Percentiles rank a stretch among this genome's conserved stretches.
phyloP scores from a whole-genome alignment of 2,888 invertebrate genomes.

The Hirtodrosophila duncani region DNA sequence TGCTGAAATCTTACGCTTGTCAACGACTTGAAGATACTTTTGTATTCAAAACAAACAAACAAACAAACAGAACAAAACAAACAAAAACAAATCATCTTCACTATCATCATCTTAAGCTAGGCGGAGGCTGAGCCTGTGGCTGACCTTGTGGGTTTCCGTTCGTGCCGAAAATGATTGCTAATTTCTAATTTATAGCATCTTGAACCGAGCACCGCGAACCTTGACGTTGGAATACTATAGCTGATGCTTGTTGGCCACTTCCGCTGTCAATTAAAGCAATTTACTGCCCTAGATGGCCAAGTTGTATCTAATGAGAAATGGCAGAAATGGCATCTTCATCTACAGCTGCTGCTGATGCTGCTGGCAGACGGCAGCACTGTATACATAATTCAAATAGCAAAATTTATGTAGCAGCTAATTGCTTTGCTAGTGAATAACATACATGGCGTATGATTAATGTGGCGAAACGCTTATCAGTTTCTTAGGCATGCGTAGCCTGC shows the following conservation, averaged over 20 bases:
- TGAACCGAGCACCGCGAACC: constrained; percentile 25
- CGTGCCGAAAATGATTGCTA: constrained; percentile 52
- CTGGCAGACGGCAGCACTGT: constrained; percentile 12
- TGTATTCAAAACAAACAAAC: constrained; percentile 27
- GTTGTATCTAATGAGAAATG: constrained; percentile 10
- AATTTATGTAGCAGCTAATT: constrained; percentile 59
- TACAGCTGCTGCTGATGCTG: constrained; percentile 3
- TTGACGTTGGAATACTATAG: constrained; percentile 18
- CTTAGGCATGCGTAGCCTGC: neutral
- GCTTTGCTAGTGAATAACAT: constrained; percentile 31
- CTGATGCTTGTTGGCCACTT: constrained; percentile 39
- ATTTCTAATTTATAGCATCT: constrained; percentile 36
- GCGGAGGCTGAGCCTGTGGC: too few relatives aligned
- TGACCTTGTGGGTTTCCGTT: constrained; percentile 64
- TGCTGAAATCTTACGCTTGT: constrained; percentile 27
- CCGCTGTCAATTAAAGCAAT: constrained; percentile 56
- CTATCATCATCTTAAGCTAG: constrained; percentile 12
- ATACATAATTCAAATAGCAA: constrained; percentile 52
- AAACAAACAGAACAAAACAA: too few relatives aligned
- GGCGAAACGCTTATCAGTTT: constrained; percentile 45
- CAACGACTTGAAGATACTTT: constrained; percentile 32
- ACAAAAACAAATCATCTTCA: constrained; percentile 28
- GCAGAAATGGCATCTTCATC: too few relatives aligned
- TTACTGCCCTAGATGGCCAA: constrained; percentile 36
- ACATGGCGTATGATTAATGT: constrained; percentile 69